Evolutionary conservation across 1,140 invertebrate genomes (phyloP).

Genomic region (Leptinotarsa defecta): DNA sequence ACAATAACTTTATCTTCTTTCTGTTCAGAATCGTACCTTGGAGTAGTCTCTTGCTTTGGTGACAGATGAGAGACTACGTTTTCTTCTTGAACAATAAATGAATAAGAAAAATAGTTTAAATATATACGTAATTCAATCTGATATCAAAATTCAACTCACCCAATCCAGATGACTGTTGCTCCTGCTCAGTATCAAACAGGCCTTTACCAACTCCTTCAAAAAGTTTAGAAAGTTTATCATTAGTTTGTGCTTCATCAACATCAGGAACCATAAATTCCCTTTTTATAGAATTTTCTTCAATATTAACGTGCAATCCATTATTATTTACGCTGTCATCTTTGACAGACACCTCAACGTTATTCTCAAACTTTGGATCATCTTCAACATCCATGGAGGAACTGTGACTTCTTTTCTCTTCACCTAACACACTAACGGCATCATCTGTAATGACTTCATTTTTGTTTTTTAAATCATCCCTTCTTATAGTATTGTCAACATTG

Average conservation of each 20-base stretch:
- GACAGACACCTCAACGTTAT: neutral
- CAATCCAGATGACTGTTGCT: neutral
- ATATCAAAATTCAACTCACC: neutral
- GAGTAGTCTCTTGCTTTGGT: too few relatives aligned
- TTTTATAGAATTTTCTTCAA: neutral
- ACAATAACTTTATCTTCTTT: conserved; percentile 11
- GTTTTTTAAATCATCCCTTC: neutral
- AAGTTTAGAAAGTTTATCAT: neutral
- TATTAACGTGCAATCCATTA: neutral
- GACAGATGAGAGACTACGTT: too few relatives aligned
- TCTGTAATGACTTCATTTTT: neutral
- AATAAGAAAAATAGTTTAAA: too few relatives aligned
- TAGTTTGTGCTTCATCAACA: neutral
- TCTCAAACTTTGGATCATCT: neutral
- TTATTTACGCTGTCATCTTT: neutral
- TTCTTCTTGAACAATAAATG: too few relatives aligned
- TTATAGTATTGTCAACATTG: neutral
- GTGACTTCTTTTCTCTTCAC: neutral
- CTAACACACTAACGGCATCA: neutral
- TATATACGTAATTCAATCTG: too few relatives aligned
- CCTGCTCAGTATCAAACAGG: conserved; percentile 1
- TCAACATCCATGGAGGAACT: neutral
- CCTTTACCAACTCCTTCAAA: neutral
- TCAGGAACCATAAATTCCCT: neutral
- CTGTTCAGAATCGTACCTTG: neutral